Evolutionary conservation across 2,888 invertebrate genomes (phyloP), one percentile per base, ranked within the genome.

Genomic region (Conus canariensis): DNA sequence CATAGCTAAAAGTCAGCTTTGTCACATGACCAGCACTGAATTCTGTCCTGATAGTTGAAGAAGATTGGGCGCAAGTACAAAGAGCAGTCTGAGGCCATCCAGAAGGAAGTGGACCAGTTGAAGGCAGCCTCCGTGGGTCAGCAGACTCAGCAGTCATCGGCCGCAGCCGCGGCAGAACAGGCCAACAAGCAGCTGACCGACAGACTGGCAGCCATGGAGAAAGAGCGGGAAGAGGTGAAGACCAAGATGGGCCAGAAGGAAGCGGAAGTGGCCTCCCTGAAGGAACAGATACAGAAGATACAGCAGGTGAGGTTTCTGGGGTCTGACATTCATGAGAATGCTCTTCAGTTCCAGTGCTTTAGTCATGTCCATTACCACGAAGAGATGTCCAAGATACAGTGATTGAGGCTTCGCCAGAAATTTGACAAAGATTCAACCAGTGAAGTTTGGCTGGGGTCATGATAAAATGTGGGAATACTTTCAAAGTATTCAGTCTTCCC

Each of bases 51-150:
- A 86, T 93, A 96, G 96, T 94, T 97, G 88, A 97, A 98, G 93
- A 98, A 98, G 96, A 98, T 99, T 93, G 99, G 99, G 10, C 98
- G 98, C 94, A 98, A 98, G 95, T 99, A 99, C 96, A 99, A 99
- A 96, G 98, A 98, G 91, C 97, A 99, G 92, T 97, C 99, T 88
- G 98, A 98, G 95, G 99, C 98, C 97, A 91, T 86, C 56, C 90
- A 91, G 25, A 92, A 92, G 67, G 93, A 93, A 45, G 80, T 93
- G 88, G 92, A 93, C 16, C 92, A 93, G 59, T 83, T 90, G 19
- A 90, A 83, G 97, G 97, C 94, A 93, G 90, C 97, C 80, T 88
- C 90, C 19, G 90, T 88, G 16, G 90, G 88, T 7, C 90, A 92
- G 85, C 91, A 92, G 70, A 90, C 91, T 1, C 92, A 91, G 56